Percentiles rank a stretch among this genome's conserved stretches.
phyloP scores from a whole-genome alignment of 2,797 vertebrate genomes.

The Gastrophryne carolinensis region DNA sequence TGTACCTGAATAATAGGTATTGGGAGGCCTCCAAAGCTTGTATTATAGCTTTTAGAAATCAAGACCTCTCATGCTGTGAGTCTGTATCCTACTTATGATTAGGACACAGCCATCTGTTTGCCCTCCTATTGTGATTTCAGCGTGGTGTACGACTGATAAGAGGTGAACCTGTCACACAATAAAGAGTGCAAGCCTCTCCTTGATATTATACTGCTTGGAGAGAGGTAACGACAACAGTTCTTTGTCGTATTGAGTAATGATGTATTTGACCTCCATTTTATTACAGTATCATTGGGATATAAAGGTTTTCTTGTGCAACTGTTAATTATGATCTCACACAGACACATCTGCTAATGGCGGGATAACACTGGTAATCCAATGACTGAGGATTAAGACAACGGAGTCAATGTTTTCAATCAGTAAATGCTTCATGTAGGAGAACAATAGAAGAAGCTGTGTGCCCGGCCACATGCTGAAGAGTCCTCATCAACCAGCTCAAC shows the following conservation, averaged over 20 bases:
- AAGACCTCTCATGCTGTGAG: too few relatives aligned
- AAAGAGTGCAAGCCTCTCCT: too few relatives aligned
- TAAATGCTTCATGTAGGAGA: slow-evolving; percentile 21
- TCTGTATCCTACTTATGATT: too few relatives aligned
- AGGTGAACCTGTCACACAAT: too few relatives aligned
- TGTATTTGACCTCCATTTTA: background rate
- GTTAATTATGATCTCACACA: background rate
- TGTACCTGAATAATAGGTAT: too few relatives aligned
- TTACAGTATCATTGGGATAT: background rate
- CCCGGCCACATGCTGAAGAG: background rate
- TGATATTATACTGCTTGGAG: background rate
- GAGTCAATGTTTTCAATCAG: slow-evolving; percentile 25
- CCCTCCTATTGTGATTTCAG: too few relatives aligned
- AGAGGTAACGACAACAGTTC: background rate
- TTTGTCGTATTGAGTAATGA: background rate
- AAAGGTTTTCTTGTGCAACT: background rate
- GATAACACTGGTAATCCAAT: slow-evolving; percentile 39
- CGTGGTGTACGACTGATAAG: too few relatives aligned
- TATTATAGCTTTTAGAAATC: too few relatives aligned
- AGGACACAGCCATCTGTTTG: too few relatives aligned
- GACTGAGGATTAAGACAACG: slow-evolving; percentile 32
- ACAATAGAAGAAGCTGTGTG: slow-evolving; percentile 23
- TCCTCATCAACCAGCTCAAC: too few relatives aligned
- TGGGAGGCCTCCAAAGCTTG: too few relatives aligned
- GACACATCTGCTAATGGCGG: slow-evolving; percentile 23